Conservation (phyloP, 2,888 invertebrate species). For the Leptinotarsa rubiginosa region DNA sequence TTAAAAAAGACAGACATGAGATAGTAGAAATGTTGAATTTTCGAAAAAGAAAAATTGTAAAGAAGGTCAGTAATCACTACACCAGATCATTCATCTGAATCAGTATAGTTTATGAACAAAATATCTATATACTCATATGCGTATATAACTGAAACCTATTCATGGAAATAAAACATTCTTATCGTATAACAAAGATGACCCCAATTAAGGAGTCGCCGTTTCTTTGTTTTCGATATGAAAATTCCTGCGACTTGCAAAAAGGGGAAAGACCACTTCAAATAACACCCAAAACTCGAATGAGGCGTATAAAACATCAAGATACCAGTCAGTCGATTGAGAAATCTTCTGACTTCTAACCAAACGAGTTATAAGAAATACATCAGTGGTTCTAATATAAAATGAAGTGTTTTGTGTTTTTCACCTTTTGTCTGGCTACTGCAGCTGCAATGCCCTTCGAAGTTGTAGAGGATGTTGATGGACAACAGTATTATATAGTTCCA, state of each 20-base stretch:
- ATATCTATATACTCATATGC: too few species aligned
- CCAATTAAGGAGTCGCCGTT: background rate
- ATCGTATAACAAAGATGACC: background rate
- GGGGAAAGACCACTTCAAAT: background rate
- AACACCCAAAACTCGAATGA: background rate
- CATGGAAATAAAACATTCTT: background rate
- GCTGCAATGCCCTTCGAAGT: conserved; percentile 35
- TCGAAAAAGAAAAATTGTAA: too few species aligned
- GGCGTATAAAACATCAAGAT: background rate
- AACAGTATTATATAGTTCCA: conserved; percentile 21
- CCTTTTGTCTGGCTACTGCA: conserved; percentile 27
- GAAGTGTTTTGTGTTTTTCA: conserved; percentile 33
- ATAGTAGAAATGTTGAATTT: too few species aligned
- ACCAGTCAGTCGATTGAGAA: background rate
- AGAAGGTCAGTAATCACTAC: too few species aligned
- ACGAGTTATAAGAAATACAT: background rate
- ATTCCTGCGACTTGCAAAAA: background rate
- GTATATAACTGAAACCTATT: too few species aligned
- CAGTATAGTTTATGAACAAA: too few species aligned
- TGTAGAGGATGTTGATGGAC: conserved; percentile 30
- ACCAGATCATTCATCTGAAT: too few species aligned
- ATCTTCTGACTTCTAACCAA: background rate
- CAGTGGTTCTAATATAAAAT: conserved; percentile 23
- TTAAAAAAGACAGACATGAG: too few species aligned
- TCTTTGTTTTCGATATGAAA: background rate